phyloP scores from a whole-genome alignment of 2,113 vertebrate species.

The Scatophagus argus region DNA sequence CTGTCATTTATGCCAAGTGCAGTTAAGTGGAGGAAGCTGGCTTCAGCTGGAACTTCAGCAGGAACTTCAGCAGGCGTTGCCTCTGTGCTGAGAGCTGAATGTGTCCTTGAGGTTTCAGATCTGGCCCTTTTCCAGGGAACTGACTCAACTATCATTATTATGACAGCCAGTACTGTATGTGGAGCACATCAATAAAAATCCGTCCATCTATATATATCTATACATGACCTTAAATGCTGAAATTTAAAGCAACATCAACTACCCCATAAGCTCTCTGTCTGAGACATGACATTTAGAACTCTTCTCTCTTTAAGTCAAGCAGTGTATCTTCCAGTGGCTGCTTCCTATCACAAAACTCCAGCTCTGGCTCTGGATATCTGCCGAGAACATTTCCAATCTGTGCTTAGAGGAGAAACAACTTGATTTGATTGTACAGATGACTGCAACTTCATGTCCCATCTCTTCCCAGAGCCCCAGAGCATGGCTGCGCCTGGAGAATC shows the following conservation, averaged over 20 bases:
- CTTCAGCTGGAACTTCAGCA: slow-evolving; percentile 40
- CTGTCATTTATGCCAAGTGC: slow-evolving; percentile 56
- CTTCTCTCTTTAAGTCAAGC: slow-evolving; percentile 24
- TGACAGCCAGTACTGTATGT: not conserved
- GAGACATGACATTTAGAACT: slow-evolving; percentile 26
- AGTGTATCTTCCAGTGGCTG: slow-evolving; percentile 62
- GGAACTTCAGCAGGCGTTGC: slow-evolving; percentile 54
- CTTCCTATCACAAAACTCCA: slow-evolving; percentile 43
- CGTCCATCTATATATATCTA: not conserved
- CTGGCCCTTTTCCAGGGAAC: slow-evolving; percentile 26
- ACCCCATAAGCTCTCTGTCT: not conserved
- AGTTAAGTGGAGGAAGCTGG: slow-evolving; percentile 64
- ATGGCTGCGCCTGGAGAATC: slow-evolving; percentile 54
- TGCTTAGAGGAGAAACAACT: slow-evolving; percentile 64
- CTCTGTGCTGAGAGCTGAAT: slow-evolving; percentile 32
- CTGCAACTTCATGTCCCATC: slow-evolving; percentile 71
- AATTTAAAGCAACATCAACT: not conserved
- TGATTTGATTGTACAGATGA: slow-evolving; percentile 80
- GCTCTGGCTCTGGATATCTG: slow-evolving; percentile 58
- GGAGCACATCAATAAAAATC: not conserved
- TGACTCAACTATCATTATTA: slow-evolving; percentile 11
- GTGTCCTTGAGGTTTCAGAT: slow-evolving; percentile 41
- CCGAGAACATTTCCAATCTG: slow-evolving; percentile 58
- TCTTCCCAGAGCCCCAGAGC: slow-evolving; percentile 56
- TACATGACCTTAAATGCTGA: not conserved